Conservation (phyloP, 2,113 vertebrate genomes). For the Cyanistes caeruleus region DNA sequence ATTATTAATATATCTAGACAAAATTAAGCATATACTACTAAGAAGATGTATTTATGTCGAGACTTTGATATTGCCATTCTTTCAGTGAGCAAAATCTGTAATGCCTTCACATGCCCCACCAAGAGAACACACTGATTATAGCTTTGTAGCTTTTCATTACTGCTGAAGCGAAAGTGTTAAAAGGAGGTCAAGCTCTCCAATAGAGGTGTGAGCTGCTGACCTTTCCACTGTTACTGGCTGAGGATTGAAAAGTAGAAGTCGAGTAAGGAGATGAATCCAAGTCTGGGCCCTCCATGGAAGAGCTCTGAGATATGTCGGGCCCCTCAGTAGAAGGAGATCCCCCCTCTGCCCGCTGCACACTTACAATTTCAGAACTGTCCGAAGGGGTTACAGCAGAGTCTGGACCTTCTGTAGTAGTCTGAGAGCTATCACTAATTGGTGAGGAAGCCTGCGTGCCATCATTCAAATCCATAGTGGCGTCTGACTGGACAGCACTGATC, state of each 20-base stretch:
- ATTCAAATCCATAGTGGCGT: conserved; percentile 77
- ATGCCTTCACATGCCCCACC: neutral
- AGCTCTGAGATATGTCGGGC: conserved; percentile 74
- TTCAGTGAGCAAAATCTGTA: neutral
- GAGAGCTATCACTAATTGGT: conserved; percentile 94
- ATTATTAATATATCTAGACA: neutral
- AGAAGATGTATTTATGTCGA: neutral
- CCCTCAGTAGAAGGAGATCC: conserved; percentile 73
- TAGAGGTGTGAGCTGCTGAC: conserved; percentile 65
- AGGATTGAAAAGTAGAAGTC: conserved; percentile 74
- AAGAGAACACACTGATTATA: neutral
- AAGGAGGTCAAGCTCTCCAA: conserved; percentile 53
- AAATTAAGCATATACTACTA: neutral
- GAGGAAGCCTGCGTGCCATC: conserved; percentile 87
- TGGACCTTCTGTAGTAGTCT: conserved; percentile 97
- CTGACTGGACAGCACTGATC: conserved; percentile 82
- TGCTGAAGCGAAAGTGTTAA: neutral
- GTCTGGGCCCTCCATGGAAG: conserved; percentile 69
- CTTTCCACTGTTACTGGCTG: conserved; percentile 79
- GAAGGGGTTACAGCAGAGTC: conserved; percentile 97
- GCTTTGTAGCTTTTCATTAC: neutral
- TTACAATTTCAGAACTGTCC: conserved; percentile 95
- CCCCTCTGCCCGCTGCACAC: conserved; percentile 75
- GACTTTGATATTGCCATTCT: neutral
- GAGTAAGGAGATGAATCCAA: conserved; percentile 73